Evolutionary conservation across 2,797 vertebrate species (phyloP).

Genomic region (Pseudopleuronectes americanus): DNA sequence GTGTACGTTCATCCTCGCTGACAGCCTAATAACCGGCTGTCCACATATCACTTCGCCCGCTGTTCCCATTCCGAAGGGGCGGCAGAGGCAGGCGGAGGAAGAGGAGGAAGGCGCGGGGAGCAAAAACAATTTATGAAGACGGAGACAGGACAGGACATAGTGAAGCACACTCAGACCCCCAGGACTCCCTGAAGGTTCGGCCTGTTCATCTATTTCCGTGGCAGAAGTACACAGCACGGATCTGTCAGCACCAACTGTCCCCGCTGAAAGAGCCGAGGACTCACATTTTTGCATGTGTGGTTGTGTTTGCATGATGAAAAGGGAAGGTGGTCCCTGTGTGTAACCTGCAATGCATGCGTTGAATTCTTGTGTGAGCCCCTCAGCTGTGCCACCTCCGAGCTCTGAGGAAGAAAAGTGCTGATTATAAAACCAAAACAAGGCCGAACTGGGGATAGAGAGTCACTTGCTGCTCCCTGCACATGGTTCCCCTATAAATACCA

Average conservation of each 20-base stretch:
- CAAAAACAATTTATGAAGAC: conserved; percentile 52
- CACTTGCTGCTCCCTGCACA: conserved; percentile 48
- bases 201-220: conserved; percentile 52
- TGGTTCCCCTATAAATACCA: conserved; percentile 61
- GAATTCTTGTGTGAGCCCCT: conserved; percentile 21
- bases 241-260: conserved; percentile 49
- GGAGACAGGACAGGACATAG: conserved; percentile 52
- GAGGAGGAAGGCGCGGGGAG: conserved; percentile 33
- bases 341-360: conserved; percentile 9
- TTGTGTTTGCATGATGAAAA: conserved; percentile 18
- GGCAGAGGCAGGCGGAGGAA: conserved; percentile 15
- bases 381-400: conserved; percentile 54
- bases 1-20: conserved; percentile 47
- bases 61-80: conserved; percentile 37
- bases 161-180: conserved; percentile 34
- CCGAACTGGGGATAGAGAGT: conserved; percentile 61
- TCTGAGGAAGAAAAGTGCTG: conserved; percentile 43
- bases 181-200: conserved; percentile 46
- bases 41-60: conserved; percentile 65
- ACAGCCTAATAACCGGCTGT: conserved; percentile 78
- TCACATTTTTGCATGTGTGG: conserved; percentile 39
- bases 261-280: conserved; percentile 39
- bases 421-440: conserved; percentile 52
- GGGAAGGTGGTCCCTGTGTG: conserved; percentile 39
- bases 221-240: conserved; percentile 37